Base-by-base conservation (phyloP, 2,888 invertebrate genomes). In the Coremacera marginata region DNA sequence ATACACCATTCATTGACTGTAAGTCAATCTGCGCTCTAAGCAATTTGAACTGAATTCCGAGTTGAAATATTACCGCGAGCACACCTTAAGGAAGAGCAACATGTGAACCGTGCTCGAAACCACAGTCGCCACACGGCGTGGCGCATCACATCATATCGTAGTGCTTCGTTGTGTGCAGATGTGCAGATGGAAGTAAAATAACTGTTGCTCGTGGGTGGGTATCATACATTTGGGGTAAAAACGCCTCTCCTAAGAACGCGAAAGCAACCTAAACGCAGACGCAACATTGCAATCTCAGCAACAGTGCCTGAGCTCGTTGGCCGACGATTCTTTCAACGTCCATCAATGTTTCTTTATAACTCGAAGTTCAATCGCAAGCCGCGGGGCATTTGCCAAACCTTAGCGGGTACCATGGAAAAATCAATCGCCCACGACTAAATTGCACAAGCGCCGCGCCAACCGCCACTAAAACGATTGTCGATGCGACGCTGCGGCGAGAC, bases 291-390 rank as follows among this genome's bases (percentile, higher is more conserved):
- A 77, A 27, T 78, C 80, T 80, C 80, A 57, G 82, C 82, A 57
- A 81, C 82, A 82, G 84, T 84, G 84, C 55, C 67, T 65, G 76
- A 57, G 44, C 51, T 81, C 86, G 81, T 70, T 62, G 65, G 76
- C 67, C 86, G 84, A 85, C 84, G 83, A 70, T 78, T 77, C 77
- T 78, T 78, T 81, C 83, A 86, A 88, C 87, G 88, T 87, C 87
- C 88, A 88, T 88, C 87, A 87, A 87, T 86, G 87, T 84, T 84
- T 79, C 70, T 78, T 87, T 87, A 88, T 87, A 87, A 87, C 87
- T 87, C 86, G 85, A 85, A 87, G 87, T 87, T 88, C 87, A 88
- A 87, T 87, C 88, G 87, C 87, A 86, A 86, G 87, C 87, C 87
- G 87, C 88, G 84, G 87, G 87, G 86, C 88, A 87, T 87, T 87